Percentiles rank a stretch among this genome's conserved stretches.
These are phyloP conservation scores for Leptodactylus fallax DNA, from an alignment of 2,797 vertebrate genomes.

Conservation along the genomic window DNA sequence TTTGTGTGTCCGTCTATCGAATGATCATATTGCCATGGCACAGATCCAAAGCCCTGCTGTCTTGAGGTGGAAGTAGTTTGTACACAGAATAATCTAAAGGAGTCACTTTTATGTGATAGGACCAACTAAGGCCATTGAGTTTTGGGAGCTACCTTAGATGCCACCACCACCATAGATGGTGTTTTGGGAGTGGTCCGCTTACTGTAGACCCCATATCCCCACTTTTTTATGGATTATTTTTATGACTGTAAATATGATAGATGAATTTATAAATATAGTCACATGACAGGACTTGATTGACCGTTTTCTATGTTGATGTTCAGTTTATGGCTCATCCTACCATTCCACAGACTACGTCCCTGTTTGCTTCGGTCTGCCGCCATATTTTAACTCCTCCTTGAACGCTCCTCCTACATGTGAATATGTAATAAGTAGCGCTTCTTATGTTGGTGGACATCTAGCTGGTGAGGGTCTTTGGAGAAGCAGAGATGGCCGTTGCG, in stretches of 20 bases:
- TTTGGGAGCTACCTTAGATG: not conserved
- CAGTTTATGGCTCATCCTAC: not conserved
- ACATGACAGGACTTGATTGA: not conserved
- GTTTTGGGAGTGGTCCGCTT: not conserved
- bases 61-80: not conserved
- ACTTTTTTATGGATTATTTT: constrained; percentile 12
- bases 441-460: not conserved
- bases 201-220: not conserved
- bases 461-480: not conserved
- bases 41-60: not conserved
- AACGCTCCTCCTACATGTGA: not conserved
- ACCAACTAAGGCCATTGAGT: not conserved
- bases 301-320: not conserved
- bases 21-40: constrained; percentile 33
- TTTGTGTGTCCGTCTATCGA: constrained; percentile 6
- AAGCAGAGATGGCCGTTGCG: not conserved
- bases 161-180: not conserved
- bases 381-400: not conserved
- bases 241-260: constrained; percentile 24
- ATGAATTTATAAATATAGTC: constrained; percentile 12
- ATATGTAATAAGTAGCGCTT: not conserved
- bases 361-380: not conserved
- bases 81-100: not conserved
- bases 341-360: not conserved
- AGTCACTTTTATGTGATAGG: not conserved